These are phyloP conservation scores for Esox niger DNA, from an alignment of 2,113 vertebrate species.

Conservation along the genomic window DNA sequence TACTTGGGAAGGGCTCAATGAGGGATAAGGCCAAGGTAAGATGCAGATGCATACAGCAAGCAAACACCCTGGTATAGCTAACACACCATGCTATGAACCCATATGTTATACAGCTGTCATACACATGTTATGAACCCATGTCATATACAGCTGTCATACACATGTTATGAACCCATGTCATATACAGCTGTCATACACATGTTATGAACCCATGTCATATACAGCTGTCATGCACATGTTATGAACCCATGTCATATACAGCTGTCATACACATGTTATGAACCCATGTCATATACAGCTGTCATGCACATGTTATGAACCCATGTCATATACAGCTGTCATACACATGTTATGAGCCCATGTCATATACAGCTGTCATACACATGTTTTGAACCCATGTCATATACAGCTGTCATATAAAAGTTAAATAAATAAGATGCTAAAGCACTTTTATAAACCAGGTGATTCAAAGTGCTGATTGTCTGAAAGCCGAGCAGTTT, in stretches of 20 bases:
- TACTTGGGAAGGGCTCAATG: slow-evolving; percentile 98
- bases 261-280: neutral
- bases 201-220: neutral
- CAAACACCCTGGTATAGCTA: neutral
- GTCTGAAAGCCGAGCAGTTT: too few species aligned
- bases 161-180: neutral
- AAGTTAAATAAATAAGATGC: too few species aligned
- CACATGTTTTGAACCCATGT: slow-evolving; percentile 23
- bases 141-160: neutral
- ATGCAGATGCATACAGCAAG: neutral
- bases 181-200: slow-evolving; percentile 12
- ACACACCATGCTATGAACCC: too few species aligned
- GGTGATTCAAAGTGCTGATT: too few species aligned
- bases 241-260: neutral
- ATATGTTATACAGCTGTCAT: neutral
- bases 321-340: neutral
- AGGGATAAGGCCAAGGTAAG: slow-evolving; percentile 96
- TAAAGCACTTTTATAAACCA: too few species aligned
- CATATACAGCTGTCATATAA: slow-evolving; percentile 24
- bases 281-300: too few species aligned
- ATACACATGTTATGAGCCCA: neutral
- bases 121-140: too few species aligned
- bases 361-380: slow-evolving; percentile 14
- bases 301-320: too few species aligned
- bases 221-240: slow-evolving; percentile 26